phyloP scores from a whole-genome alignment of 1,140 invertebrate species.

The Drosophila grimshawi region DNA sequence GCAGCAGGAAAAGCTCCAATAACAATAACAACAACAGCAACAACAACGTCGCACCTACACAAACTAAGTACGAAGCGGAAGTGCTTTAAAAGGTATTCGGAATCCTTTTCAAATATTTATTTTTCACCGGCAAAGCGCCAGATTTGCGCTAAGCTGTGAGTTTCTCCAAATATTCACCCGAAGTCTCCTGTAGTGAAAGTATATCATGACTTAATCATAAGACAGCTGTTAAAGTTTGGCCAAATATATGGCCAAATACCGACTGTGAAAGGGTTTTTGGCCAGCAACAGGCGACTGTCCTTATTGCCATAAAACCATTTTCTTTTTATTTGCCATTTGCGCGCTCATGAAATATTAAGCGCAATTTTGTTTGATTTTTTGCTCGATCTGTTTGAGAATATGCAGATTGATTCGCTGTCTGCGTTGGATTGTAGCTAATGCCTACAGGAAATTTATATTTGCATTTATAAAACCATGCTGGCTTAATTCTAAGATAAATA shows the following conservation, averaged over 20 bases:
- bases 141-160: slow-evolving; percentile 51
- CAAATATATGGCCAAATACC: slow-evolving; percentile 5
- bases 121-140: slow-evolving; percentile 16
- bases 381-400: slow-evolving; percentile 28
- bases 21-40: slow-evolving; percentile 10
- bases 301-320: slow-evolving; percentile 13
- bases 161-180: slow-evolving; percentile 49
- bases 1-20: neutral
- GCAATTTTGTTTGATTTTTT: slow-evolving; percentile 36
- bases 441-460: slow-evolving; percentile 22
- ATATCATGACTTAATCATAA: slow-evolving; percentile 68
- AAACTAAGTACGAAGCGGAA: slow-evolving; percentile 5
- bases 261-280: slow-evolving; percentile 23
- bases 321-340: slow-evolving; percentile 14
- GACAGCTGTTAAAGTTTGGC: slow-evolving; percentile 36
- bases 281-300: slow-evolving; percentile 25
- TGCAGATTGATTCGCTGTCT: slow-evolving; percentile 43
- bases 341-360: slow-evolving; percentile 65
- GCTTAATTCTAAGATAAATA: neutral
- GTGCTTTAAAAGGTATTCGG: slow-evolving; percentile 30
- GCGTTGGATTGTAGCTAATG: slow-evolving; percentile 46
- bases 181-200: neutral
- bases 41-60: slow-evolving; percentile 30
- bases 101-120: slow-evolving; percentile 65
- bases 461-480: neutral